phyloP scores from a whole-genome alignment of 2,113 vertebrate genomes.

The Sitta europaea region DNA sequence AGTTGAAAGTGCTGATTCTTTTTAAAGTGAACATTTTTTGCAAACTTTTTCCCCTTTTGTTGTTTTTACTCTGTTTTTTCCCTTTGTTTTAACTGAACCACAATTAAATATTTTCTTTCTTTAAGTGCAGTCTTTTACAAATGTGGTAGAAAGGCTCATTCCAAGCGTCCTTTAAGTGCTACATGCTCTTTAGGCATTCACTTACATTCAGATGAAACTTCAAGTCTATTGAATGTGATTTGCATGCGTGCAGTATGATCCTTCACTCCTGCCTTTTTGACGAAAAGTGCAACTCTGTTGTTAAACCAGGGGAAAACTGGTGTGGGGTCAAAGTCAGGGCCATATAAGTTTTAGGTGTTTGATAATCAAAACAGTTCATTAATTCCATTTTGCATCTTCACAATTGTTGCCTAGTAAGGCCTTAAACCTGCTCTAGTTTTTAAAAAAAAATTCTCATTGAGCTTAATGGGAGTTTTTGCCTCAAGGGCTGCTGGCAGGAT shows the following conservation, averaged over 20 bases:
- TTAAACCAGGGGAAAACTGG: slow-evolving; percentile 34
- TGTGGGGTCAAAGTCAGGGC: slow-evolving; percentile 56
- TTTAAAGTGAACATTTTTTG: background rate
- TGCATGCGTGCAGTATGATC: slow-evolving; percentile 28
- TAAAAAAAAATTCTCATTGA: slow-evolving; percentile 29
- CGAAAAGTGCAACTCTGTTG: slow-evolving; percentile 42
- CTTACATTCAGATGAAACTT: slow-evolving; percentile 27
- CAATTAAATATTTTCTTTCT: background rate
- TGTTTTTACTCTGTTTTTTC: background rate
- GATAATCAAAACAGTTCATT: slow-evolving; percentile 21
- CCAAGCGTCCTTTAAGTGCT: slow-evolving; percentile 31
- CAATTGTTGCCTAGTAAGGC: slow-evolving; percentile 42
- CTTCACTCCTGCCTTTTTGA: slow-evolving; percentile 38
- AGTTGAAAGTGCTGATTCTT: background rate
- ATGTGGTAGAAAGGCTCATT: slow-evolving; percentile 28
- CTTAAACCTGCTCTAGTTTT: slow-evolving; percentile 62
- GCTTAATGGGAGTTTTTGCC: slow-evolving; percentile 53
- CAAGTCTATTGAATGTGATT: slow-evolving; percentile 58
- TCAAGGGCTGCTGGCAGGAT: slow-evolving; percentile 48
- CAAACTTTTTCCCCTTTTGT: background rate
- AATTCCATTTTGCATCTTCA: slow-evolving; percentile 35
- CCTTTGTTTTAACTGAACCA: background rate
- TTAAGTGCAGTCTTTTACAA: slow-evolving; percentile 14
- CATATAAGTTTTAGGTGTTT: slow-evolving; percentile 39
- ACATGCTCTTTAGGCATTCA: slow-evolving; percentile 27